Percentiles rank a stretch among this genome's conserved stretches.
phyloP scores from a whole-genome alignment of 2,888 invertebrate genomes.

The Epinotia bilunana region DNA sequence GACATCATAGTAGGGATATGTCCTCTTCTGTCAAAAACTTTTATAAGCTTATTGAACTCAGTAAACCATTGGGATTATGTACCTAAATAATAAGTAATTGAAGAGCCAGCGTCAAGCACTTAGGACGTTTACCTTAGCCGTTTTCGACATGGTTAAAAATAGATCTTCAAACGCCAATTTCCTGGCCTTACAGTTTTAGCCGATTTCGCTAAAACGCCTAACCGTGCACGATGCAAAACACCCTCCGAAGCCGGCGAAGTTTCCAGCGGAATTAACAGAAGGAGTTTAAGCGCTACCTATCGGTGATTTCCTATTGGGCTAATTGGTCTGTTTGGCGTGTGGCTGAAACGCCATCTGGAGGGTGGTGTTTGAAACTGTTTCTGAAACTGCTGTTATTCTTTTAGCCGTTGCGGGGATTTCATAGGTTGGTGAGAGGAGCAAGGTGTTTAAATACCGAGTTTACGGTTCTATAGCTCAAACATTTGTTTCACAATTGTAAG shows the following conservation, averaged over 20 bases:
- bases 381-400: neutral
- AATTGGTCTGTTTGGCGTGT: slow-evolving; percentile 2
- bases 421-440: neutral
- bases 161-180: neutral
- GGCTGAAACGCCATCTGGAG: neutral
- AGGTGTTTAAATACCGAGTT: too few relatives aligned
- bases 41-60: too few relatives aligned
- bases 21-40: too few relatives aligned
- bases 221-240: slow-evolving; percentile 30
- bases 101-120: too few relatives aligned
- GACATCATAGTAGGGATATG: too few relatives aligned
- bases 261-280: slow-evolving; percentile 25
- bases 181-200: slow-evolving; percentile 34
- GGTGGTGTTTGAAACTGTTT: neutral
- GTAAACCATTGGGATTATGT: too few relatives aligned
- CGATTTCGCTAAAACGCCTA: slow-evolving; percentile 28
- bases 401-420: neutral
- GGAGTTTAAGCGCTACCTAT: slow-evolving; percentile 31
- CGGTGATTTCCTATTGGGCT: slow-evolving; percentile 27
- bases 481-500: too few relatives aligned
- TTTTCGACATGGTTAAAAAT: too few relatives aligned
- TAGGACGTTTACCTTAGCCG: too few relatives aligned
- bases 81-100: too few relatives aligned
- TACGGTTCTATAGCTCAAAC: too few relatives aligned
- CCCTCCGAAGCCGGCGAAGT: slow-evolving; percentile 18